phyloP scores from a whole-genome alignment of 2,797 vertebrate genomes.

The Esox lucius region DNA sequence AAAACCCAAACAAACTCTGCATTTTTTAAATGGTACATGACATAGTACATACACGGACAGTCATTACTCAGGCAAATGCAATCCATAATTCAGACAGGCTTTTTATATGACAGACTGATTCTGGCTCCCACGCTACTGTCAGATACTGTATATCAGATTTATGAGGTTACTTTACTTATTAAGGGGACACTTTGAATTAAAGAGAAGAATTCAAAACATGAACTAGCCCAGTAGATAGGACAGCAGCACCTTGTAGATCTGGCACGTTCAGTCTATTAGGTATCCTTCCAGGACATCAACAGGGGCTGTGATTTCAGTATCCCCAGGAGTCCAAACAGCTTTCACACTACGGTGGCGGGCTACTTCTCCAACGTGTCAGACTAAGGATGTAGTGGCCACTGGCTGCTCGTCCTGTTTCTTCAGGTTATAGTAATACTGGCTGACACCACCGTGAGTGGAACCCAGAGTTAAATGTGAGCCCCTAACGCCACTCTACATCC shows the following conservation, averaged over 20 bases:
- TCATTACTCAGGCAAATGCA: constrained; percentile 9
- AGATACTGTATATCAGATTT: constrained; percentile 18
- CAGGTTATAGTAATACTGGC: no score
- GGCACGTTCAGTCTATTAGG: neutral
- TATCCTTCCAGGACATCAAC: neutral
- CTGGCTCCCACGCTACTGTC: constrained; percentile 6
- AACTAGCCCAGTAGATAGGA: neutral
- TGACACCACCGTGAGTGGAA: neutral
- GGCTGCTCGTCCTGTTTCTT: no score
- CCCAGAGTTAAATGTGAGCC: neutral
- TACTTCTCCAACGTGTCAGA: no score
- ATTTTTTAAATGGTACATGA: neutral
- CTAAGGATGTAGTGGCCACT: no score
- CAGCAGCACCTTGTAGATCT: neutral
- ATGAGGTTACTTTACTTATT: constrained; percentile 14
- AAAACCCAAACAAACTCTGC: neutral
- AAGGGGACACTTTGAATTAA: neutral
- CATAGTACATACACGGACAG: neutral
- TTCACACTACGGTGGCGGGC: no score
- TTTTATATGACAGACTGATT: constrained; percentile 8
- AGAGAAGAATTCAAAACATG: neutral
- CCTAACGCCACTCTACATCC: constrained; percentile 1
- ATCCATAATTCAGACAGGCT: constrained; percentile 11
- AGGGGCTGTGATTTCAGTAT: no score
- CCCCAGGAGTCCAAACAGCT: no score